phyloP scores from a whole-genome alignment of 2,797 vertebrate species.

The Propithecus perrieri region DNA sequence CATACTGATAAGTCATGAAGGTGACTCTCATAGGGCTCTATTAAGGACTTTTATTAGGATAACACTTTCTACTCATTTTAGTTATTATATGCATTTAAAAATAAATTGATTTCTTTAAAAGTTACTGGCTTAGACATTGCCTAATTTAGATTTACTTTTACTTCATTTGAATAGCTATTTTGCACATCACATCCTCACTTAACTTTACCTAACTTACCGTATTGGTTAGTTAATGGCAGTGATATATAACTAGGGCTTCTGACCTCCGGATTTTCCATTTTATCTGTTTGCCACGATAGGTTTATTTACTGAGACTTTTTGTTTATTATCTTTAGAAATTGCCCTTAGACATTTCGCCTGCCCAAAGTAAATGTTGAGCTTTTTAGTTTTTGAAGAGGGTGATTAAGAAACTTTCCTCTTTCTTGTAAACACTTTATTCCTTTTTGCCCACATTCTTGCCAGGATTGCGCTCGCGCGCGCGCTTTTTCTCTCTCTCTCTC shows the following conservation, averaged over 20 bases:
- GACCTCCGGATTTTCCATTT: neutral
- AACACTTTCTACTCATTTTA: neutral
- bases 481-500: neutral
- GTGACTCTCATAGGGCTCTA: neutral
- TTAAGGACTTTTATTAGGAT: neutral
- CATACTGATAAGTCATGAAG: neutral
- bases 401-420: neutral
- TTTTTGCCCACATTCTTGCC: neutral
- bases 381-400: neutral
- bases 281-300: neutral
- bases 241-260: neutral
- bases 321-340: neutral
- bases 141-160: constrained; percentile 23
- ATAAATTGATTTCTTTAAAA: constrained; percentile 26
- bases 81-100: constrained; percentile 17
- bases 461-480: neutral
- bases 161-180: neutral
- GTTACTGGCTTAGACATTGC: neutral
- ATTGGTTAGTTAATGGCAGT: neutral
- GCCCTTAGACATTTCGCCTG: neutral
- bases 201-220: neutral
- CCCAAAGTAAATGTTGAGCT: neutral
- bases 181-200: neutral
- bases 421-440: neutral
- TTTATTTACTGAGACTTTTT: neutral